Evolutionary conservation across 2,113 vertebrate species (phyloP), one percentile per base, ranked within the genome.

Genomic region (Gasterosteus nipponicus): DNA sequence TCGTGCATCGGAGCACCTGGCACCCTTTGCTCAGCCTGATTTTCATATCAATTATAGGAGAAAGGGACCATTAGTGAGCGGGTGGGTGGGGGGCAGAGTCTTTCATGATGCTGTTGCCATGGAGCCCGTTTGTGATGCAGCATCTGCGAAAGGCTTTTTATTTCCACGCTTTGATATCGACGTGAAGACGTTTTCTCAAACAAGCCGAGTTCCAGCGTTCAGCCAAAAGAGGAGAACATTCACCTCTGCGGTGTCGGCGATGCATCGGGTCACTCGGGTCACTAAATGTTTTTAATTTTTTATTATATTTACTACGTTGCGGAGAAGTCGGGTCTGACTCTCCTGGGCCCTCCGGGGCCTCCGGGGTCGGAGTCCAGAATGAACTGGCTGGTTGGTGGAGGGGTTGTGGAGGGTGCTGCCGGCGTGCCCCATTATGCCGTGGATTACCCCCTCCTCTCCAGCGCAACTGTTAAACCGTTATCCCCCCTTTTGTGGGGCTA

Each of bases 71-170:
- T 77, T 72, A 79, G 38, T 75, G 70, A 73, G 47, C 31, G 33
- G 44, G 92, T 42, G 78, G 93, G 93, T 39, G 80, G 94, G 92
- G 49, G 93, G 47, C 88, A 54, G 77, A 75, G 82, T 81, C 88
- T 92, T 92, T 93, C 81, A 89, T 88, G 85, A 90, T 86, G 87
- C 85, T 56, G 94, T 94, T 94, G 90, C 92, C 93, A 94, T 94
- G 87, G 86, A 69, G 39, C 44, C 44, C 87, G 75, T 77, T 91
- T 93, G 89, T 91, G 89, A 85, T 75, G 88, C 69, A 76, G 77
- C 83, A 57, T 85, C 67, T 22, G 73, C 81, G 82, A 56, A 26
- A 80, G 22, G 69, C 78, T 71, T 89, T 81, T 85, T 66, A 70
- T 84, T 80, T 80, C 70, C 31, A n/a, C 59, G 61, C 78, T 89